These are phyloP conservation scores for Alaudala cheleensis DNA, from an alignment of 2,113 vertebrate genomes.

Conservation along the genomic window DNA sequence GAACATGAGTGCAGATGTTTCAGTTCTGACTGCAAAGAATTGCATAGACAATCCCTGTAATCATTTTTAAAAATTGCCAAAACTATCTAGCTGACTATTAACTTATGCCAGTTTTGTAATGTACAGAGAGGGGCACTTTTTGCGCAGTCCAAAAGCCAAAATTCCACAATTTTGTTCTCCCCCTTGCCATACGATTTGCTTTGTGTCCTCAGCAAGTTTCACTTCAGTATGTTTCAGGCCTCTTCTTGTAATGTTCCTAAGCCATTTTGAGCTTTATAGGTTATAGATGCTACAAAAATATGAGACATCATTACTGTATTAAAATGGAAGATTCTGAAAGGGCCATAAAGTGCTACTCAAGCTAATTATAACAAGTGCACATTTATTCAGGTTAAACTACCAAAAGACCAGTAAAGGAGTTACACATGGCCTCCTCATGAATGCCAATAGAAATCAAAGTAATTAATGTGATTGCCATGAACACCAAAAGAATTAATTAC, in stretches of 20 bases:
- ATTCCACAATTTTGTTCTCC: background rate
- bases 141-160: background rate
- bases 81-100: background rate
- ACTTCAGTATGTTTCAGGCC: background rate
- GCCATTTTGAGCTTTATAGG: background rate
- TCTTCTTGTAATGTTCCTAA: background rate
- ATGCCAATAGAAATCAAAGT: conserved; percentile 39
- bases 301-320: background rate
- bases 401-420: conserved; percentile 26
- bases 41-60: background rate
- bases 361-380: background rate
- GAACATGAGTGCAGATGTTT: background rate
- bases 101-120: background rate
- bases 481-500: conserved; percentile 28
- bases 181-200: background rate
- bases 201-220: background rate
- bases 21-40: background rate
- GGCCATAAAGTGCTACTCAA: conserved; percentile 10
- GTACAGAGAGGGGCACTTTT: background rate
- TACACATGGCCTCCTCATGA: conserved; percentile 8
- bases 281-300: conserved; percentile 15
- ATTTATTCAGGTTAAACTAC: conserved; percentile 38
- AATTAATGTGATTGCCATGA: background rate
- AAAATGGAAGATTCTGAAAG: conserved; percentile 19
- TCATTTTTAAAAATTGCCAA: background rate